Base-by-base conservation (phyloP, 2,888 invertebrate species). In the Physocephala rufipes region DNA sequence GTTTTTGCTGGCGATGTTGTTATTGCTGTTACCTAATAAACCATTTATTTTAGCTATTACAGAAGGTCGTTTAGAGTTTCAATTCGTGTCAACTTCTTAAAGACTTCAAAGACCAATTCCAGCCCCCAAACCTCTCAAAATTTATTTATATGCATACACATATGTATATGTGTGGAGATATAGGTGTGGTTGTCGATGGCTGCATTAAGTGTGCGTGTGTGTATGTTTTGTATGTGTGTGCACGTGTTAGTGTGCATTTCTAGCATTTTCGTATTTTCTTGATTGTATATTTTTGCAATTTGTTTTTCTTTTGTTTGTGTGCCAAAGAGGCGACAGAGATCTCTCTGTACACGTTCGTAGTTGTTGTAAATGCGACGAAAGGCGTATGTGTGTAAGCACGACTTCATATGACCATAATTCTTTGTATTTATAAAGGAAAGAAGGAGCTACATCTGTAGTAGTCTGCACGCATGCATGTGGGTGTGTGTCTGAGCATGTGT, bases 41-140 rank as follows among this genome's bases (percentile, higher is more conserved):
- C 80, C 80, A 80, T 81, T 80, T 80, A 80, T 80, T 71, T 78
- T 81, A 80, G 80, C 80, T 81, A 80, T 80, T 80, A n/a, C n/a
- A 80, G 81, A 81, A 74, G 78, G 78, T 81, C 81, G 79, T 80
- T 81, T 80, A 76, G 80, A 73, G 79, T 80, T 81, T 80, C 78
- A 80, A 78, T 75, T 75, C 15, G 49, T 24, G 49, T 49, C 16
- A 16, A 53, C 19, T 16, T 36, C 36, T 36, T 9, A 4, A 9
- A 36, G 36, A 36, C 36, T 36, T 9, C 36, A 36, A 4, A 7
- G 9, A 4, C 36, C 36, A 4, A 36, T 9, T 9, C 4, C 36
- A 4, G 36, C 36, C 36, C 4, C 36, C 36, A 36, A 36, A 36
- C n/a, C n/a, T n/a, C n/a, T n/a, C n/a, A n/a, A n/a, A n/a, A n/a